phyloP scores from a whole-genome alignment of 1,140 invertebrate genomes.

The Protaetia brevitarsis region DNA sequence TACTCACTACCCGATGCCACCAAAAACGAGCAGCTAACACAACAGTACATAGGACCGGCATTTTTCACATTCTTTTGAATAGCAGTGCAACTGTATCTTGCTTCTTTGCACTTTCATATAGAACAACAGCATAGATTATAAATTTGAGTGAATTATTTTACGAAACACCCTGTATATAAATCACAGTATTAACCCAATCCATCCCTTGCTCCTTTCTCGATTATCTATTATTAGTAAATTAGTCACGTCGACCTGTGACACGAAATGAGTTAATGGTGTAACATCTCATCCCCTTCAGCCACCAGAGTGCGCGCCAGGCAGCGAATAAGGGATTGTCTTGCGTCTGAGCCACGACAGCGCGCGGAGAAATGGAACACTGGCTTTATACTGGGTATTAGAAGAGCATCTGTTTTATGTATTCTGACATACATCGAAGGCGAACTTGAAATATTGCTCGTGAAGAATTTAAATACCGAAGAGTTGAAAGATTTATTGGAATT shows the following conservation, averaged over 20 bases:
- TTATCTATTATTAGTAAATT: slow-evolving; percentile 10
- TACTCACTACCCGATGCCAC: too few species aligned
- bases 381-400: background rate
- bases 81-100: too few species aligned
- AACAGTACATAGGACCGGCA: too few species aligned
- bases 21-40: too few species aligned
- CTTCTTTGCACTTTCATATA: too few species aligned
- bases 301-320: background rate
- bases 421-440: slow-evolving; percentile 3
- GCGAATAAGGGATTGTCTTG: slow-evolving; percentile 1
- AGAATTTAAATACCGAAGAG: background rate
- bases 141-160: too few species aligned
- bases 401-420: slow-evolving; percentile 5
- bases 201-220: slow-evolving; percentile 2
- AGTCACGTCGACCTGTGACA: slow-evolving; percentile 8
- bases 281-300: background rate
- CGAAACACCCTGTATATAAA: too few species aligned
- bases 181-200: too few species aligned
- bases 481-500: slow-evolving; percentile 17
- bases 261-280: slow-evolving; percentile 9
- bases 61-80: too few species aligned
- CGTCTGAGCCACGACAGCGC: background rate
- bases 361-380: background rate
- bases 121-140: too few species aligned
- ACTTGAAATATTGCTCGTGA: slow-evolving; percentile 18